phyloP scores from a whole-genome alignment of 2,113 vertebrate genomes.

The Dinomys branickii region DNA sequence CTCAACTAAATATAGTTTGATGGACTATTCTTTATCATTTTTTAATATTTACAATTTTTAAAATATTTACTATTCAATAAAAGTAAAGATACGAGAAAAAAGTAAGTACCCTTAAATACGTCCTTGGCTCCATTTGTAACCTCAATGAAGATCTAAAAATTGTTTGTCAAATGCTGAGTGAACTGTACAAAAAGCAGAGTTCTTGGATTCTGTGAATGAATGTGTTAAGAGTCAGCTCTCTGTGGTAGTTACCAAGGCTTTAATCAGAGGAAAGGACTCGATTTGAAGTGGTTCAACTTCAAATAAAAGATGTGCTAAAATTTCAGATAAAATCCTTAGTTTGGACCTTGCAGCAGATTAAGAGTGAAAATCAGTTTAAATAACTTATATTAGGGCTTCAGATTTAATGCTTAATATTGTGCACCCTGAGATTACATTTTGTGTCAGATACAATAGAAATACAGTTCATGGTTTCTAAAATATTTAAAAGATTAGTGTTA shows the following conservation, averaged over 20 bases:
- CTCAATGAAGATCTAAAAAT: background rate
- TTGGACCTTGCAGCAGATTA: conserved; percentile 4
- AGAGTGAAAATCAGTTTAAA: conserved; percentile 42
- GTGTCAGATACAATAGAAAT: no score
- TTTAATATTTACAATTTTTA: background rate
- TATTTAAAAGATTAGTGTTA: no score
- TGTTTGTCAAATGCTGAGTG: background rate
- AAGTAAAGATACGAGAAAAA: background rate
- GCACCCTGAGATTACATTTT: background rate
- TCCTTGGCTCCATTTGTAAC: background rate
- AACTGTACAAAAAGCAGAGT: conserved; percentile 10
- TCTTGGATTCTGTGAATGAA: background rate
- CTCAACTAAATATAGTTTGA: background rate
- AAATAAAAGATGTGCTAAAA: conserved; percentile 43
- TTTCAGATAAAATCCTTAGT: background rate
- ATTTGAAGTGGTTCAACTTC: conserved; percentile 22
- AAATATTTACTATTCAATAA: background rate
- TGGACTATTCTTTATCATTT: background rate
- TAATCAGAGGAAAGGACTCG: conserved; percentile 26
- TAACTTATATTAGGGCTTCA: background rate
- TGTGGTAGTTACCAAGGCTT: background rate
- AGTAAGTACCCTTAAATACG: background rate
- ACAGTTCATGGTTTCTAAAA: no score
- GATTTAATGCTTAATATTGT: conserved; percentile 3
- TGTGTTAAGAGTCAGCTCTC: conserved; percentile 8